Percentiles rank a stretch among this genome's conserved stretches.
phyloP scores from a whole-genome alignment of 2,113 vertebrate species.

The Aspidoscelis tigris region DNA sequence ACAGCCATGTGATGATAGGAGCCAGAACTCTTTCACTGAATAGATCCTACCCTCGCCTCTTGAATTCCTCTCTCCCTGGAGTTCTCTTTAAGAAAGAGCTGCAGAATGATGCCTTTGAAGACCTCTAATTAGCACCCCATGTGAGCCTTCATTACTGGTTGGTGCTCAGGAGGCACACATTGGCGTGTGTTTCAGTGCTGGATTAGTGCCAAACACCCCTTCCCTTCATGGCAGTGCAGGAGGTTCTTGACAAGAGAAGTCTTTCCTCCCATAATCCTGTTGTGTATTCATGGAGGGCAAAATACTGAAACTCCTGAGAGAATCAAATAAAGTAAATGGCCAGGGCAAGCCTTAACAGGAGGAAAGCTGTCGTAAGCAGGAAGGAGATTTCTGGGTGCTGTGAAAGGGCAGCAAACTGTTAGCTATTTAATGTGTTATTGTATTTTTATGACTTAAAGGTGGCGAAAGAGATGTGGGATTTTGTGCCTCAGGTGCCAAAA shows the following conservation, averaged over 20 bases:
- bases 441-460: too few relatives aligned
- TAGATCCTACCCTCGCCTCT: slow-evolving; percentile 64
- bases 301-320: background rate
- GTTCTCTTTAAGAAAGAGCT: slow-evolving; percentile 61
- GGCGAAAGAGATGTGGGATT: too few relatives aligned
- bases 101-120: slow-evolving; percentile 71
- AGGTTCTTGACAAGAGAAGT: slow-evolving; percentile 19
- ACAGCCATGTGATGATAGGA: slow-evolving; percentile 52
- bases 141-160: slow-evolving; percentile 70
- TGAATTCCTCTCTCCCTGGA: slow-evolving; percentile 63
- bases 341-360: too few relatives aligned
- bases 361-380: too few relatives aligned
- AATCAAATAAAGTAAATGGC: background rate
- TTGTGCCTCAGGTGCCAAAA: too few relatives aligned
- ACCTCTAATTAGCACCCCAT: slow-evolving; percentile 70
- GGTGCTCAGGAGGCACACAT: slow-evolving; percentile 57
- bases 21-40: slow-evolving; percentile 65
- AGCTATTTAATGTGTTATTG: too few relatives aligned
- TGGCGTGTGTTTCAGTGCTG: slow-evolving; percentile 63
- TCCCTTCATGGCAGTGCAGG: background rate
- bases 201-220: slow-evolving; percentile 46
- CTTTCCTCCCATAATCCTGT: background rate
- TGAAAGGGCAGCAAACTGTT: too few relatives aligned
- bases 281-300: background rate
- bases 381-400: too few relatives aligned